A percentile compares a stretch with the other conserved stretches of the same genome.
phyloP scores from a whole-genome alignment of 1,140 invertebrate species.

The Oncopeltus fasciatus region DNA sequence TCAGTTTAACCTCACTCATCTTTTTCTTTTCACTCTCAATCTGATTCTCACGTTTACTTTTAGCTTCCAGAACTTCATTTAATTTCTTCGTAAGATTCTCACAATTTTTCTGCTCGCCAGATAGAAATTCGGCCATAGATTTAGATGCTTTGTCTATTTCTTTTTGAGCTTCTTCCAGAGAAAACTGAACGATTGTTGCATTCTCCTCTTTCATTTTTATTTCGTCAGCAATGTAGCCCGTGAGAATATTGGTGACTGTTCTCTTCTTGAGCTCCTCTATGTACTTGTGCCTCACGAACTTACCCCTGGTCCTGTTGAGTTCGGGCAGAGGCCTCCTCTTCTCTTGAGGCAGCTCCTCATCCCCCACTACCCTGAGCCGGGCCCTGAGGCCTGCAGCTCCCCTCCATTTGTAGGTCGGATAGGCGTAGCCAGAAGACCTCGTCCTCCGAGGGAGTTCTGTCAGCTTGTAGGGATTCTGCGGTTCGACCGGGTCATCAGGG shows the following conservation, averaged over 20 bases:
- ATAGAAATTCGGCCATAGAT: not conserved
- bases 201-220: not conserved
- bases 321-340: not conserved
- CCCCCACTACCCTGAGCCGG: not conserved
- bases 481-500: not conserved
- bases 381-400: not conserved
- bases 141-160: not conserved
- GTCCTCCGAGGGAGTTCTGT: not conserved
- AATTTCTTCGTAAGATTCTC: not conserved
- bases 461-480: not conserved
- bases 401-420: not conserved
- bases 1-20: constrained; percentile 2
- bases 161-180: not conserved
- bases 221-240: not conserved
- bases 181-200: not conserved
- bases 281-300: not conserved
- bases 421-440: not conserved
- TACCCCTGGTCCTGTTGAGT: not conserved
- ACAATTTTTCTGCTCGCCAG: not conserved
- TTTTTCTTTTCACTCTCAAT: not conserved
- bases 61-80: not conserved
- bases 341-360: not conserved
- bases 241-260: not conserved
- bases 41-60: not conserved
- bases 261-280: not conserved